Base-by-base conservation (phyloP, 2,113 vertebrate species). In the Epinephelus cyanopodus region DNA sequence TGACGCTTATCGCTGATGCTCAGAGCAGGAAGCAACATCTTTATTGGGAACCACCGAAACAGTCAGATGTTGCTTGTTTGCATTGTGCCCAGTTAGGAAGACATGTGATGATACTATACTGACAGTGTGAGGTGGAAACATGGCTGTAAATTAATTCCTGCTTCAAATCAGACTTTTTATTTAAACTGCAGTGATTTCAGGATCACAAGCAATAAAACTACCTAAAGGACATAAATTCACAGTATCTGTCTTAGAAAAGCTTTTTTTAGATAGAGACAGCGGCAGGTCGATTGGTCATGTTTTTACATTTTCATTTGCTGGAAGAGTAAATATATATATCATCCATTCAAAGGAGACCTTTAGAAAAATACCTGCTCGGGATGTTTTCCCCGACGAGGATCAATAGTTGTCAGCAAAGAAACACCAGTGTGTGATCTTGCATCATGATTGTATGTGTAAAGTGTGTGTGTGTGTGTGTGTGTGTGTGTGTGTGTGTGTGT, bases 361-460 rank as follows among this genome's bases (percentile, higher is more conserved):
- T 58, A 23, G 33, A 61, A 47, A 70, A 65, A 71, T 10, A 68
- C 52, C 73, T 65, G 47, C 29, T 39, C 19, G 12, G 60, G 11
- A 76, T 53, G 67, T 77, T 66, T 81, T 74, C 56, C 3, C 7
- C 25, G 2, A 15, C 21, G 11, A 42, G 62, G 18, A 79, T 80
- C 75, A n/a, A 60, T 77, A 62, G 45, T 66, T 64, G 56, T 42
- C 48, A 63, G 62, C 42, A 27, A 50, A 75, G 64, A 63, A 78
- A 83, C 48, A 8, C 39, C 42, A 47, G 39, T 4, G 80, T 74
- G 33, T 73, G 75, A 54, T 67, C 48, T 27, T 27, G 52, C 72
- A 63, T 60, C 25, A 29, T 54, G 58, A 72, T 52, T 70, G 21
- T 19, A 2, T 25, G 14, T 50, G 45, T 23, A 12, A 8, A 37